Conservation (phyloP, 2,888 invertebrate genomes). For the Cepaea hortensis region DNA sequence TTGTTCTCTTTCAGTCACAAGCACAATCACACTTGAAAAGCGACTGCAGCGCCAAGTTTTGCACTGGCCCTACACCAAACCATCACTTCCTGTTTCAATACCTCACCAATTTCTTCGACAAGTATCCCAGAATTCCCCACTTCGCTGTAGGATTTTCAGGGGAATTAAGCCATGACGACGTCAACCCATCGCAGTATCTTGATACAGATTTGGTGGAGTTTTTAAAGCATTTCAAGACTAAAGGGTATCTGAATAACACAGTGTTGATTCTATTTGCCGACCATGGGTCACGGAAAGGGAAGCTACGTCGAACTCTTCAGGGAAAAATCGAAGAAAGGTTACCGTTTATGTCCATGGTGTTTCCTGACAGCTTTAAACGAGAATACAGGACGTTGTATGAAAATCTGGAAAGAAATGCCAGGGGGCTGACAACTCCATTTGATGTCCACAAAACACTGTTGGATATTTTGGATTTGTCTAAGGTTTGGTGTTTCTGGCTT, state of each 20-base stretch:
- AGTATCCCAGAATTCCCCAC: constrained; percentile 66
- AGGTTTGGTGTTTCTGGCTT: constrained; percentile 24
- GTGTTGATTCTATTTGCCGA: constrained; percentile 71
- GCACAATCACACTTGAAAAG: constrained; percentile 56
- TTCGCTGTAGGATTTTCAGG: constrained; percentile 69
- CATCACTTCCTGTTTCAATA: constrained; percentile 69
- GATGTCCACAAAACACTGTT: constrained; percentile 71
- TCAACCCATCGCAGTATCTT: constrained; percentile 70
- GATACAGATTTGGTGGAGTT: constrained; percentile 67
- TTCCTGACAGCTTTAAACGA: constrained; percentile 64
- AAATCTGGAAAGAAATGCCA: constrained; percentile 63
- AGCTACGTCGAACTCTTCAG: constrained; percentile 65
- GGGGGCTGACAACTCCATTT: constrained; percentile 69
- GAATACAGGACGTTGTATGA: constrained; percentile 56
- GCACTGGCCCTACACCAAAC: constrained; percentile 67
- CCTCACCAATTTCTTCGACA: constrained; percentile 66
- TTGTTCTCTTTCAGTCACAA: constrained; percentile 5
- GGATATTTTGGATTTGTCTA: constrained; percentile 68
- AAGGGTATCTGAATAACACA: constrained; percentile 67
- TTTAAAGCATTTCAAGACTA: constrained; percentile 57
- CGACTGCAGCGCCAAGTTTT: constrained; percentile 58
- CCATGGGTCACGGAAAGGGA: constrained; percentile 70
- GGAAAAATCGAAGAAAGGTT: constrained; percentile 73
- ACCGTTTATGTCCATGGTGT: constrained; percentile 70
- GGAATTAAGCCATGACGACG: constrained; percentile 70